Percentiles rank a stretch among this genome's conserved stretches.
These are phyloP conservation scores for Urophycis tenuis DNA, from an alignment of 2,797 vertebrate genomes.

Conservation along the genomic window DNA sequence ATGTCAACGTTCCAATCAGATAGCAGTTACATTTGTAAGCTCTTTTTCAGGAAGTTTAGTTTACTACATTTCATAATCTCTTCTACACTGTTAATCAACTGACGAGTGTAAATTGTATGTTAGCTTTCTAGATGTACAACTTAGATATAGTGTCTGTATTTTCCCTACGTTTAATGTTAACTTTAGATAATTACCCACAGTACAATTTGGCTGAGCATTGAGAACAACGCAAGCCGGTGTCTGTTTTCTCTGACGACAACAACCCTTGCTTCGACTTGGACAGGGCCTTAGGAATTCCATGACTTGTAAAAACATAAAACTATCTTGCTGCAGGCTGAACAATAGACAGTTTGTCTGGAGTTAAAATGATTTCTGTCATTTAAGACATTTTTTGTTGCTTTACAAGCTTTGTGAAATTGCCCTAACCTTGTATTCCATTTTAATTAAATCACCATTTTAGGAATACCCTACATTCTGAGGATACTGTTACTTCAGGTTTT, in stretches of 20 bases:
- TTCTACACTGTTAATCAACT: constrained; percentile 50
- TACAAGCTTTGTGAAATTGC: background rate
- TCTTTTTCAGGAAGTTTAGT: constrained; percentile 45
- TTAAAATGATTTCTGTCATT: constrained; percentile 29
- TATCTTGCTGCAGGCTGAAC: constrained; percentile 41
- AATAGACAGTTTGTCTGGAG: constrained; percentile 45
- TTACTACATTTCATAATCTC: constrained; percentile 47
- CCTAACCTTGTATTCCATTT: constrained; percentile 9
- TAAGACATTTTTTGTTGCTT: constrained; percentile 18
- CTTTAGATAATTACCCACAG: constrained; percentile 33
- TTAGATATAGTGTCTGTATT: background rate
- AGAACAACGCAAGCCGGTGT: constrained; percentile 14
- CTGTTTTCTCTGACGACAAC: constrained; percentile 29
- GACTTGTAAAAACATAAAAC: constrained; percentile 46
- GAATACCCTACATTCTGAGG: background rate
- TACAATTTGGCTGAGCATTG: constrained; percentile 24
- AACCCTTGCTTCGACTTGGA: constrained; percentile 28
- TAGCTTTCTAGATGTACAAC: background rate
- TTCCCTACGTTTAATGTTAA: background rate
- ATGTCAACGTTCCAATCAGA: background rate
- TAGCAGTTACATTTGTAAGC: constrained; percentile 23
- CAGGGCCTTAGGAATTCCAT: constrained; percentile 42
- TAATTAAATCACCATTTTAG: constrained; percentile 11
- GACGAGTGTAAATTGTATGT: constrained; percentile 30
- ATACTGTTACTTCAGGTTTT: constrained; percentile 14